Conservation (phyloP, 1,140 invertebrate species). For the Solen grandis region DNA sequence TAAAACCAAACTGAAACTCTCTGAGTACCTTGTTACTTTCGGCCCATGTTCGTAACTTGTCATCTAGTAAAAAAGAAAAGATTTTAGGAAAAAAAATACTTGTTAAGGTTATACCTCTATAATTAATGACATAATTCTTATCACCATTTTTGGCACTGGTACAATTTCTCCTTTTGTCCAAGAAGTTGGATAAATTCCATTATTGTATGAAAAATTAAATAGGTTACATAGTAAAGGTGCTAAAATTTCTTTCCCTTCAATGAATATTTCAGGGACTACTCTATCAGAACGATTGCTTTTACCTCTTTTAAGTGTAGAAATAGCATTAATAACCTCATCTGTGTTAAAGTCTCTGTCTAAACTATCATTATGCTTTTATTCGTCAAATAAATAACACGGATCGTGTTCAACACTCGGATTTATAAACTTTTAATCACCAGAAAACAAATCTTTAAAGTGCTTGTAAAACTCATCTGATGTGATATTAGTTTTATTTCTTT, state of each 20-base stretch:
- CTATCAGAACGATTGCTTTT: constrained; percentile 2
- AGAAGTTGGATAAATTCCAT: not conserved
- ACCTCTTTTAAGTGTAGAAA: not conserved
- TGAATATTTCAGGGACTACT: constrained; percentile 16
- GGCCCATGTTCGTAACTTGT: not conserved
- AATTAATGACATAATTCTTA: constrained; percentile 18
- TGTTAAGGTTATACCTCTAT: constrained; percentile 25
- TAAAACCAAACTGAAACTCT: constrained; percentile 15
- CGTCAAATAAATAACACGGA: not conserved
- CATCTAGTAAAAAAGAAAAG: constrained; percentile 9
- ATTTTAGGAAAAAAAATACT: constrained; percentile 22
- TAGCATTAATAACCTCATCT: constrained; percentile 28
- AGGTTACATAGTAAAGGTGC: constrained; percentile 8
- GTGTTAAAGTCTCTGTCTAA: constrained; percentile 6
- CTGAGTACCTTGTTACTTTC: not conserved
- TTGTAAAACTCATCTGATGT: constrained; percentile 2
- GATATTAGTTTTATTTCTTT: constrained; percentile 6
- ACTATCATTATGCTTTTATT: not conserved
- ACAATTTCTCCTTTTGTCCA: constrained; percentile 30
- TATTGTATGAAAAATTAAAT: constrained; percentile 21
- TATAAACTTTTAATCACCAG: not conserved
- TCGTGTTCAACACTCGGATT: not conserved
- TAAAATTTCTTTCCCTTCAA: constrained; percentile 16
- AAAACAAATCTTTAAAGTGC: constrained; percentile 20
- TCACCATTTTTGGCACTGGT: constrained; percentile 12